Conservation (phyloP, 2,888 invertebrate genomes). For the Carpatolechia fugitivella region DNA sequence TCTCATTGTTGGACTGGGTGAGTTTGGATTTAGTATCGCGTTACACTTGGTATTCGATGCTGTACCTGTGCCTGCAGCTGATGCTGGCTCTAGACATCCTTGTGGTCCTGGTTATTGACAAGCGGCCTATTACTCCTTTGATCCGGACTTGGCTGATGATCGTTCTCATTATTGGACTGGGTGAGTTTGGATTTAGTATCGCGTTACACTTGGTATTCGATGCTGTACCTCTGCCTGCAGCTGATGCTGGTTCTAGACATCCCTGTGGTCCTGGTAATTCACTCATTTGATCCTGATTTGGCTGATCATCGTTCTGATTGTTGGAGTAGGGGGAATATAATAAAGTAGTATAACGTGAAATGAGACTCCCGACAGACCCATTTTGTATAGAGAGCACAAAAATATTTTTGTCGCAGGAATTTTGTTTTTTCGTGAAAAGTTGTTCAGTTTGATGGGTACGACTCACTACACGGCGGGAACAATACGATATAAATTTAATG, state of each 20-base stretch:
- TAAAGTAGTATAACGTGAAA: too few species aligned
- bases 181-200: conserved; percentile 28
- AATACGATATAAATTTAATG: too few species aligned
- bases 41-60: conserved; percentile 33
- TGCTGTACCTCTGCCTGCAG: conserved; percentile 26
- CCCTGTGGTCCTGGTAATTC: conserved; percentile 20
- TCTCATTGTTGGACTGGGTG: conserved; percentile 26
- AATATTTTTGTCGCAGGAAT: too few species aligned
- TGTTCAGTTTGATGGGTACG: too few species aligned
- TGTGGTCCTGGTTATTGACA: conserved; percentile 5
- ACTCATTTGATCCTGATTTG: conserved; percentile 24
- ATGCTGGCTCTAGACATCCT: conserved; percentile 30
- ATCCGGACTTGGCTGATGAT: conserved; percentile 30
- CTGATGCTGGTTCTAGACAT: conserved; percentile 28
- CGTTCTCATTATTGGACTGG: conserved; percentile 27
- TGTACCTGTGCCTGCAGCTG: conserved; percentile 26
- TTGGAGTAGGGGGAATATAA: conserved; percentile 24
- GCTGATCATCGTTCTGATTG: conserved; percentile 30
- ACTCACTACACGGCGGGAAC: too few species aligned
- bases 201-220: conserved; percentile 33
- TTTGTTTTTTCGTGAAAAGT: too few species aligned
- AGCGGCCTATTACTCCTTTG: conserved; percentile 8
- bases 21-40: conserved; percentile 28
- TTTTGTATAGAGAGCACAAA: too few species aligned
- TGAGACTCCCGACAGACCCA: too few species aligned